Base-by-base conservation (phyloP, 1,140 invertebrate species). In the Drosophila lowei region DNA sequence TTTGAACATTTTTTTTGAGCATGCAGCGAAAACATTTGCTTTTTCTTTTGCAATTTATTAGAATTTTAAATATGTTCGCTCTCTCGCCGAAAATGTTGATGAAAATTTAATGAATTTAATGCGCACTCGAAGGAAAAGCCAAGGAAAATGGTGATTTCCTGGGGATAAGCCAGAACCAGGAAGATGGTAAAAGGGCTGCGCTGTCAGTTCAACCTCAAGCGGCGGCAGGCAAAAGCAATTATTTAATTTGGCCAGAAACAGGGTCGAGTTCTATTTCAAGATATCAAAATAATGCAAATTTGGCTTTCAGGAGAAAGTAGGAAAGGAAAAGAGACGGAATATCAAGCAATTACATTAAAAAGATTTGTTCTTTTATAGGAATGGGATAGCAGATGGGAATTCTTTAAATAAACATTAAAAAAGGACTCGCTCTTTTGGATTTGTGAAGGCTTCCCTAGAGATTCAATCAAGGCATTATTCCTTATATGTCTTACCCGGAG, bases 101-200 rank as follows among this genome's bases (percentile, higher is more conserved):
- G 73, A 81, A 85, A 85, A 77, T 85, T 86, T 86, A 85, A 85
- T 85, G 81, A 86, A 85, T 86, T 81, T 86, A 86, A 85, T 77
- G 73, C 72, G 47, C 44, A 49, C 66, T 59, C 52, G 25, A 62
- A 47, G 53, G 49, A 38, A 13, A 13, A 13, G 34, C 34, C 34
- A 11, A 38, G 34, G 11, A 54, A 48, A 56, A 41, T 65, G 68
- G 46, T 21, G 48, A 54, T 61, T 64, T 59, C 25, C n/a, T 34
- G 34, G 50, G 7, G 43, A 53, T 62, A 25, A 63, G 15, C 23
- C 23, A 25, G 3, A 25, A 25, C 23, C 23, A 6, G 23, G 7
- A 30, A 30, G 8, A 8, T 6, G 6, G 28, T 3, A 30, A 30
- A 70, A 70, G 64, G 66, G 65, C 30, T 68, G 34, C 6, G 34